phyloP scores from a whole-genome alignment of 2,797 vertebrate genomes.

The Phyllotis vaccarum region DNA sequence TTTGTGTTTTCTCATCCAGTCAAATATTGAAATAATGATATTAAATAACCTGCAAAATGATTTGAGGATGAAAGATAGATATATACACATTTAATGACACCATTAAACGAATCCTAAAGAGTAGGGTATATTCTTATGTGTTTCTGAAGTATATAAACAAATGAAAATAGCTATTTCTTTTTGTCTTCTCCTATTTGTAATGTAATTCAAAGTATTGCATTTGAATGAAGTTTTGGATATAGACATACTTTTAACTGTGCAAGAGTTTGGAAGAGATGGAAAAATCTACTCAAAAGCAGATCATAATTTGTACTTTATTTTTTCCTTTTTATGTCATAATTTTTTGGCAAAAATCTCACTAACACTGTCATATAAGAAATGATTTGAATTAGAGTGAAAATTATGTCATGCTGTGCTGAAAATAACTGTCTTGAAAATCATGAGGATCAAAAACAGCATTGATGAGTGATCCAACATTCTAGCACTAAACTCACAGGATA shows the following conservation, averaged over 20 bases:
- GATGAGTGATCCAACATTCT: constrained; percentile 52
- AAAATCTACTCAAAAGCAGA: constrained; percentile 30
- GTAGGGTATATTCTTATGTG: neutral
- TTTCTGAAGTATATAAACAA: neutral
- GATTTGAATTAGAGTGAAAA: constrained; percentile 59
- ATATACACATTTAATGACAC: neutral
- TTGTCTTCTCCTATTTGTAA: neutral
- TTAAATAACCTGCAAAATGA: constrained; percentile 32
- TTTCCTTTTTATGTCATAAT: constrained; percentile 1
- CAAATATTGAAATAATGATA: constrained; percentile 27
- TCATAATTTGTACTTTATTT: constrained; percentile 20
- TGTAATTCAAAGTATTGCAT: constrained; percentile 27
- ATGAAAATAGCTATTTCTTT: constrained; percentile 17
- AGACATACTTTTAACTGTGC: neutral
- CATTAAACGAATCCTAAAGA: neutral
- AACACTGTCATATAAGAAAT: constrained; percentile 52
- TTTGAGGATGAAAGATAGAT: neutral
- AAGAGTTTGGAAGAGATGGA: neutral
- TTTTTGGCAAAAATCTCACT: constrained; percentile 45
- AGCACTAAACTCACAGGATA: neutral
- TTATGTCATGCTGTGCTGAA: neutral
- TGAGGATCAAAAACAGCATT: constrained; percentile 60
- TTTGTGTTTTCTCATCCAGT: constrained; percentile 43
- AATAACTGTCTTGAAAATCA: constrained; percentile 26
- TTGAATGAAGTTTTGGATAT: neutral